Evolutionary conservation across 1,140 invertebrate genomes (phyloP).

Genomic region (Fopius arisanus): DNA sequence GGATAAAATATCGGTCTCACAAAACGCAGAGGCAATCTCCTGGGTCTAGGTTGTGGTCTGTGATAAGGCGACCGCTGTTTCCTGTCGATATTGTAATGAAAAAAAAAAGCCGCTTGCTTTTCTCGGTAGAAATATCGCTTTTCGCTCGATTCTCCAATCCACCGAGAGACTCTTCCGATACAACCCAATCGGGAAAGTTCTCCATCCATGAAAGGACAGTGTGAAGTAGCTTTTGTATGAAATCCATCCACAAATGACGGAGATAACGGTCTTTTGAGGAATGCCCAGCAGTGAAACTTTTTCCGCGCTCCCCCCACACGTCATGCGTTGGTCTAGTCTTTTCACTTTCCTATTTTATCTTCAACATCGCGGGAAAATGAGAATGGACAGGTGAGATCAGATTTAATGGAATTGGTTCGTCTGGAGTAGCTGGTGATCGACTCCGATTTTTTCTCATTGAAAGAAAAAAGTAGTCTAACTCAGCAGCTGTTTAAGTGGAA

Average conservation of each 20-base stretch:
- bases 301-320: background rate
- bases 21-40: background rate
- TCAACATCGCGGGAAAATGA: background rate
- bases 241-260: background rate
- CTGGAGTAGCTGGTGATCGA: too few species aligned
- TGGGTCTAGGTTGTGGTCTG: slow-evolving; percentile 24
- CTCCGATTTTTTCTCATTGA: too few species aligned
- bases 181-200: background rate
- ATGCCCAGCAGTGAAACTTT: slow-evolving; percentile 6
- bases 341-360: slow-evolving; percentile 2
- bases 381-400: background rate
- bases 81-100: background rate
- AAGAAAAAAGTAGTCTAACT: too few species aligned
- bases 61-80: slow-evolving; percentile 6
- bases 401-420: too few species aligned
- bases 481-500: too few species aligned
- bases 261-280: slow-evolving; percentile 7
- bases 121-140: background rate
- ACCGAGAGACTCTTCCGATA: background rate
- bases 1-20: background rate
- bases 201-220: background rate
- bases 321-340: background rate
- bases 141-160: background rate
- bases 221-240: background rate
- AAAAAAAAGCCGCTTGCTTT: background rate